These are phyloP conservation scores for Tanytarsus gracilentus DNA, from an alignment of 2,888 invertebrate species.

Conservation along the genomic window DNA sequence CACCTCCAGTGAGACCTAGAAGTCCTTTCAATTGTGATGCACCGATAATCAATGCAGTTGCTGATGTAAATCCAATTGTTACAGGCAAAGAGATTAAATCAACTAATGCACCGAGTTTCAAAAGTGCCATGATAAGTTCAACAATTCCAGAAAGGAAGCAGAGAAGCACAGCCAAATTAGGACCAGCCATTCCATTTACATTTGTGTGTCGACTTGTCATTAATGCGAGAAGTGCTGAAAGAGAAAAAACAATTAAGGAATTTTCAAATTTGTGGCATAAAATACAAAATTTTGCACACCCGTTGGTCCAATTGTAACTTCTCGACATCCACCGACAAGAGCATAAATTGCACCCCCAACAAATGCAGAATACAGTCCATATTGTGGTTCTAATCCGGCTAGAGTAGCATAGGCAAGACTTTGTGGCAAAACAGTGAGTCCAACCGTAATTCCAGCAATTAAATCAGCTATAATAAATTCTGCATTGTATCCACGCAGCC, in stretches of 20 bases:
- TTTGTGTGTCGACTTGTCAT: conserved; percentile 65
- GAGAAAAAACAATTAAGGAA: no score
- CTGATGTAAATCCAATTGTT: conserved; percentile 83
- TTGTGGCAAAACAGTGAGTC: conserved; percentile 87
- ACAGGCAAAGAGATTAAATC: conserved; percentile 87
- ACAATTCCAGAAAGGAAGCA: conserved; percentile 76
- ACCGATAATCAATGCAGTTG: conserved; percentile 82
- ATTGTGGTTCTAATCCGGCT: conserved; percentile 82
- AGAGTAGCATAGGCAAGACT: conserved; percentile 85
- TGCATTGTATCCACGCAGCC: conserved; percentile 67
- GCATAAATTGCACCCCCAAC: conserved; percentile 88
- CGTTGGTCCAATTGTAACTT: conserved; percentile 86
- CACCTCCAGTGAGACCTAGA: conserved; percentile 62
- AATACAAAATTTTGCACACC: no score
- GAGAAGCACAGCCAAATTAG: conserved; percentile 71
- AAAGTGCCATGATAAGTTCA: conserved; percentile 69
- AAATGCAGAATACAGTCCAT: conserved; percentile 90
- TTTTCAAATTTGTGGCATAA: no score
- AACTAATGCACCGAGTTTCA: conserved; percentile 75
- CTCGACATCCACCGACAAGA: conserved; percentile 79
- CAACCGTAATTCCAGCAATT: conserved; percentile 88
- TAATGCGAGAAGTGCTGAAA: conserved; percentile 83
- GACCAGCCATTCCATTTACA: conserved; percentile 43
- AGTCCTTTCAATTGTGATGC: conserved; percentile 72
- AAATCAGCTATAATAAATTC: conserved; percentile 72